phyloP scores from a whole-genome alignment of 1,140 invertebrate genomes.

The Pogonus chalceus region DNA sequence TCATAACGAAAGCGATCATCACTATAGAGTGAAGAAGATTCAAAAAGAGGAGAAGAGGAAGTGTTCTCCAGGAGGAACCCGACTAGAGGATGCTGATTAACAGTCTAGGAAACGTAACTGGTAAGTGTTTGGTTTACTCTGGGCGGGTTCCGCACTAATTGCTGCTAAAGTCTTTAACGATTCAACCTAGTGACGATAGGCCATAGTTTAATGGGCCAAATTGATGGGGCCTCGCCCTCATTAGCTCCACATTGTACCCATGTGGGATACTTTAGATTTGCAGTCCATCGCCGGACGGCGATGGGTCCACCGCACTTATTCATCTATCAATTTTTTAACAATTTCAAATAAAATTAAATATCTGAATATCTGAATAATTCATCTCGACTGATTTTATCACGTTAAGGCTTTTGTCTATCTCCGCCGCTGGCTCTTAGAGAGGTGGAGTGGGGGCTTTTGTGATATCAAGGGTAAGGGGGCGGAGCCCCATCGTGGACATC shows the following conservation, averaged over 20 bases:
- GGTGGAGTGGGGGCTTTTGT: no score
- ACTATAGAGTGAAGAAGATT: not conserved
- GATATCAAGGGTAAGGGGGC: no score
- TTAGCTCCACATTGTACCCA: constrained; percentile 24
- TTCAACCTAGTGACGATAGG: constrained; percentile 35
- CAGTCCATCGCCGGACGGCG: not conserved
- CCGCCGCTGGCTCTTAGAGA: no score
- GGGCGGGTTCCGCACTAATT: constrained; percentile 31
- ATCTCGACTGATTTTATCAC: no score
- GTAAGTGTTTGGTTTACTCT: constrained; percentile 30
- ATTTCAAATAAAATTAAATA: no score
- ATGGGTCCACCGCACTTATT: not conserved
- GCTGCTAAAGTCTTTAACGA: constrained; percentile 35
- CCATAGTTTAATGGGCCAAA: constrained; percentile 35
- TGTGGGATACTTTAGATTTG: not conserved
- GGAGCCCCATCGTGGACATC: not conserved
- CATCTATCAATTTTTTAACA: no score
- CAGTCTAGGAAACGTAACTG: no score
- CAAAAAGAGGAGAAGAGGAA: not conserved
- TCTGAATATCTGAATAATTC: no score
- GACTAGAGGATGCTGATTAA: no score
- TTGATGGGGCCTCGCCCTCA: constrained; percentile 36
- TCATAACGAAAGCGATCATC: no score
- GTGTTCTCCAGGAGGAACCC: not conserved
- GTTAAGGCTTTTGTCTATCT: no score